phyloP scores from a whole-genome alignment of 2,113 vertebrate genomes.

The Percina caprodes region DNA sequence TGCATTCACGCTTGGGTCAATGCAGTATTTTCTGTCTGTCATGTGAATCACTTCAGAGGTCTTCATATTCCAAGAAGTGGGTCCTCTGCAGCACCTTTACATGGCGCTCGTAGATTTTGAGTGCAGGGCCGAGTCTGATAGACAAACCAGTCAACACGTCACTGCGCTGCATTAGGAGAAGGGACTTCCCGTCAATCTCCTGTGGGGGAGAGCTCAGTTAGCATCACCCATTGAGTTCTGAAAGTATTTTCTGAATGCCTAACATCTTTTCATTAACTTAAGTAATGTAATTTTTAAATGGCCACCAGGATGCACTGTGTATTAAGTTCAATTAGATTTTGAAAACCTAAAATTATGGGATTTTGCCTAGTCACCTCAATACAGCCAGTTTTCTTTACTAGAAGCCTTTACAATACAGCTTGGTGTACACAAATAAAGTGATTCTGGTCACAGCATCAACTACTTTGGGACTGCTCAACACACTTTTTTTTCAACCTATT shows the following conservation, averaged over 20 bases:
- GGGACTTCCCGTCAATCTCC: conserved; percentile 94
- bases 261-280: background rate
- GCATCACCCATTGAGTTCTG: background rate
- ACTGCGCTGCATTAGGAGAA: conserved; percentile 92
- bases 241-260: background rate
- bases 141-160: conserved; percentile 92
- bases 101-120: conserved; percentile 94
- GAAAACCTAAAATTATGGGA: background rate
- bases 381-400: background rate
- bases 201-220: conserved; percentile 58
- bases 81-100: conserved; percentile 91
- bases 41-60: conserved; percentile 63
- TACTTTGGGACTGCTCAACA: background rate
- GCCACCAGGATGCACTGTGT: no score
- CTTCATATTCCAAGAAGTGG: conserved; percentile 89
- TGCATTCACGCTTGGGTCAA: conserved; percentile 60
- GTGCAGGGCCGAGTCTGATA: conserved; percentile 91
- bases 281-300: background rate
- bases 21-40: conserved; percentile 41
- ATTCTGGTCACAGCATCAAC: background rate
- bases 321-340: background rate
- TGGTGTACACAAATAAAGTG: background rate
- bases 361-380: background rate
- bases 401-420: background rate
- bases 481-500: no score